A percentile compares a stretch with the other conserved stretches of the same genome.
phyloP scores from a whole-genome alignment of 2,113 vertebrate genomes.

The Chaenogobius annularis region DNA sequence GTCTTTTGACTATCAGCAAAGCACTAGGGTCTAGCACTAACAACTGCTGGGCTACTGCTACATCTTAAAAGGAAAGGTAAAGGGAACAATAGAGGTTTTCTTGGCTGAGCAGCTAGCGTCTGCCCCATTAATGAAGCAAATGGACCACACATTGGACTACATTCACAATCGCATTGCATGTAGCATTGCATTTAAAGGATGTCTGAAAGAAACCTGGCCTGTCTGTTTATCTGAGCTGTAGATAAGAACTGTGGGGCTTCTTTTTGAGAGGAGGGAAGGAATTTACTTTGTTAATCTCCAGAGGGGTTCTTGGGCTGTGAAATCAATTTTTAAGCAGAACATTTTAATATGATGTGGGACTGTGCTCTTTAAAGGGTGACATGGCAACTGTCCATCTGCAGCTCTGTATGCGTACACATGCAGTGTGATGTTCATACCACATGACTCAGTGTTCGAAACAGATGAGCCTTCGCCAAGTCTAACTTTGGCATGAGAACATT shows the following conservation, averaged over 20 bases:
- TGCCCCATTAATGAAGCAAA: conserved; percentile 69
- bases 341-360: conserved; percentile 46
- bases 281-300: conserved; percentile 59
- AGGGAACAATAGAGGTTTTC: conserved; percentile 74
- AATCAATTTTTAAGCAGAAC: conserved; percentile 56
- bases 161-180: conserved; percentile 54
- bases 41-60: conserved; percentile 74
- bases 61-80: conserved; percentile 69
- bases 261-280: conserved; percentile 40
- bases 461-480: conserved; percentile 36
- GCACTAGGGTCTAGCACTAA: conserved; percentile 65
- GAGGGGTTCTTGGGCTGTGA: conserved; percentile 35
- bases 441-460: background rate
- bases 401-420: conserved; percentile 8
- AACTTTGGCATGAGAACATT: conserved; percentile 9
- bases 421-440: conserved; percentile 35
- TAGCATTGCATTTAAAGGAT: conserved; percentile 47
- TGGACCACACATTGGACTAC: conserved; percentile 68
- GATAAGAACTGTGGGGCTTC: conserved; percentile 28
- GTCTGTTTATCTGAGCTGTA: conserved; percentile 42
- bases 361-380: conserved; percentile 13
- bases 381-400: conserved; percentile 51
- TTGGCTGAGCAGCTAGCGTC: conserved; percentile 60
- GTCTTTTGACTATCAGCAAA: conserved; percentile 75
- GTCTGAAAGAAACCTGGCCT: conserved; percentile 43